Evolutionary conservation across 2,113 vertebrate species (phyloP).

Genomic region (Seriola aureovittata): DNA sequence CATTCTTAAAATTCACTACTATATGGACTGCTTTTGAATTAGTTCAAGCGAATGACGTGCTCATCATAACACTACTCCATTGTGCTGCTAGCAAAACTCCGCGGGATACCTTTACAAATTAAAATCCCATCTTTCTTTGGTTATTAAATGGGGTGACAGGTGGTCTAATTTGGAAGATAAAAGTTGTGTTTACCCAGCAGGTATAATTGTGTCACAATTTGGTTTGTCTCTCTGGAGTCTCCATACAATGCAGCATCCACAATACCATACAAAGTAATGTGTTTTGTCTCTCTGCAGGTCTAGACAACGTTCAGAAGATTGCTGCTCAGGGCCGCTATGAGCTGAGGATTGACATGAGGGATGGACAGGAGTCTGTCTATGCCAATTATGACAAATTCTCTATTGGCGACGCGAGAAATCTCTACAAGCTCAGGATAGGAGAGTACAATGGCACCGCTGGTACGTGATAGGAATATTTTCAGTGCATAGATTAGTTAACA

Average conservation of each 20-base stretch:
- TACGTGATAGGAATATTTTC: constrained; percentile 63
- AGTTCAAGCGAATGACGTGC: background rate
- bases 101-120: background rate
- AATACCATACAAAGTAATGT: background rate
- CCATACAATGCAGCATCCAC: background rate
- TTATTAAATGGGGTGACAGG: background rate
- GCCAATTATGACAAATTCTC: constrained; percentile 96
- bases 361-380: constrained; percentile 90
- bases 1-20: too few relatives aligned
- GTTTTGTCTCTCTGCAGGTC: constrained; percentile 82
- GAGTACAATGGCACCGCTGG: constrained; percentile 96
- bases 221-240: background rate
- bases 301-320: constrained; percentile 96
- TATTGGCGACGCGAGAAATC: constrained; percentile 89
- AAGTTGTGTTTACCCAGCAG: background rate
- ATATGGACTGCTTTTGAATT: background rate
- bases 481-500: background rate
- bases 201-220: background rate
- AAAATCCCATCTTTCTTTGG: background rate
- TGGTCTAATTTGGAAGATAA: background rate
- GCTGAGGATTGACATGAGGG: constrained; percentile 95
- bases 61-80: background rate
- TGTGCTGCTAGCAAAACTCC: background rate
- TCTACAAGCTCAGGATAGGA: constrained; percentile 95
- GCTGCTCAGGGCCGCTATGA: constrained; percentile 94